Conservation (phyloP, 2,888 invertebrate genomes). For the Dorcus hopei region DNA sequence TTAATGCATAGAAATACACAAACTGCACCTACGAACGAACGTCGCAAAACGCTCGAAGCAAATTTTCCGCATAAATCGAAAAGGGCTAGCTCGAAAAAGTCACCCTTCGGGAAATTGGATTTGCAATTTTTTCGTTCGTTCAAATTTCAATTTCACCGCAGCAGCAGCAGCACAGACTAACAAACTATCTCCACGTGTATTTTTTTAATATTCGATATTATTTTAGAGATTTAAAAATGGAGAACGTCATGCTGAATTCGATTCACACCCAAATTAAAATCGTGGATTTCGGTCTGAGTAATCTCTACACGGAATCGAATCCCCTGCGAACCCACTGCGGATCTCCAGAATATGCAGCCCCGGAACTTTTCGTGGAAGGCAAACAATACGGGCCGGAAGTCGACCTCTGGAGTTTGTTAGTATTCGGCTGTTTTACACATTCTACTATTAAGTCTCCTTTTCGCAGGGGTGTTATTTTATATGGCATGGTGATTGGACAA, state of each 20-base stretch:
- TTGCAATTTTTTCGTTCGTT: no score
- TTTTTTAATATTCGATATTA: no score
- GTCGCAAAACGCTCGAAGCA: no score
- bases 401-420: constrained; percentile 75
- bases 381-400: constrained; percentile 72
- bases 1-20: no score
- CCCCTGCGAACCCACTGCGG: constrained; percentile 74
- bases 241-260: constrained; percentile 70
- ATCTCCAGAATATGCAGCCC: constrained; percentile 77
- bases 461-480: constrained; percentile 68
- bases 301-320: constrained; percentile 58
- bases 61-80: no score
- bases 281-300: constrained; percentile 75
- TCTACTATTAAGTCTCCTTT: constrained; percentile 10
- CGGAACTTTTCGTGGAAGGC: constrained; percentile 68
- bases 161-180: no score
- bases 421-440: constrained; percentile 19
- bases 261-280: constrained; percentile 69
- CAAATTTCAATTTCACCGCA: no score
- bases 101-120: no score
- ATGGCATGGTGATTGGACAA: constrained; percentile 71
- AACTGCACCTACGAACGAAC: no score
- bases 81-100: no score
- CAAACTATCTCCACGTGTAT: no score
- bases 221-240: constrained; percentile 72